Evolutionary conservation across 2,113 vertebrate species (phyloP), one percentile per base, ranked within the genome.

Genomic region (Addax nasomaculatus): DNA sequence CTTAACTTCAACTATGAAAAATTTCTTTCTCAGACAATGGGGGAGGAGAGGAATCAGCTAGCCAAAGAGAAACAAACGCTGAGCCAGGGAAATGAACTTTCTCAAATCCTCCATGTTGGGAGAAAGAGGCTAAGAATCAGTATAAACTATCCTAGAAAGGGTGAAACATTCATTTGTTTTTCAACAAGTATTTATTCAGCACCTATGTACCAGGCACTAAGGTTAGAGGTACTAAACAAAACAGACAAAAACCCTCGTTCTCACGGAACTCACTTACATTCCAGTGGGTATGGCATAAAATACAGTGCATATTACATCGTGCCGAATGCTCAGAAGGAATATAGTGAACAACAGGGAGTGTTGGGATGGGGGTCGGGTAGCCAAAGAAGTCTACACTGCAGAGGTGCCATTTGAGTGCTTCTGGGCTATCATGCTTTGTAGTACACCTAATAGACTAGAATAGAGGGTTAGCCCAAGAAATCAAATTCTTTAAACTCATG

Each of bases 1-100:
- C 62, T 93, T 95, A 92, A 92, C 57, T 47, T 97, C 70, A 86
- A 97, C 92, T 92, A 64, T 79, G 49, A 93, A 97, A 93, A 92
- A 80, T 57, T 89, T 29, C 23, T 92, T 96, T 96, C 80, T 89
- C 51, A 85, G 70, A 85, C 25, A 80, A 96, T 25, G 13, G 45
- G 21, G 43, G 33, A 93, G 51, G 45, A 43, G n/a, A 27, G 36
- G 86, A 14, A 10, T 94, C n/a, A 87, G 43, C 58, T 57, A 92
- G 70, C 19, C 84, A 92, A 33, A 96, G 30, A 83, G 47, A 89
- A 95, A 96, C 47, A 95, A 93, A 76, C 84, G 92, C n/a, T 87
- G 17, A 78, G 55, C 78, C 60, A 88, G 36, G 36, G 67, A 94
- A 17, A 55, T 70, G 51, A 94, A 89, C 49, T 83, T 95, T 78